Conservation (phyloP, 2,797 vertebrate species). For the Xenentodon cancila region DNA sequence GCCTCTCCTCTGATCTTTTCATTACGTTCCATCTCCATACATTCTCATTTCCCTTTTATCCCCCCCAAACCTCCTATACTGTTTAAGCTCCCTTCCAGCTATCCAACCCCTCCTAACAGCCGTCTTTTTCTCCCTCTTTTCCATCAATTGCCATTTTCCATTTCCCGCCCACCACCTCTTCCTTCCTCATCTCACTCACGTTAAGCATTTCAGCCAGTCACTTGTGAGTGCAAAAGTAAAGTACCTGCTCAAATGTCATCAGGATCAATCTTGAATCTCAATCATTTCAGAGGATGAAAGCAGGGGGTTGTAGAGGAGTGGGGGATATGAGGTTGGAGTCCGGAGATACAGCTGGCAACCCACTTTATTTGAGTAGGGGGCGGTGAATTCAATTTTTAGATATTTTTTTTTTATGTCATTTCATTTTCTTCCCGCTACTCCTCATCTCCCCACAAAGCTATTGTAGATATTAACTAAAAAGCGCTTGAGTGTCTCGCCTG, state of each 20-base stretch:
- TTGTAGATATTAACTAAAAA: constrained; percentile 69
- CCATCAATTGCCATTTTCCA: not conserved
- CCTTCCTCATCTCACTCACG: constrained; percentile 1
- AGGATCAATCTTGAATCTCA: constrained; percentile 70
- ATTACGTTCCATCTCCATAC: too few species aligned
- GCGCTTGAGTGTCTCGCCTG: constrained; percentile 61
- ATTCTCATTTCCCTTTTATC: too few species aligned
- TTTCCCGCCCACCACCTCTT: constrained; percentile 8
- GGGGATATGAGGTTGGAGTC: constrained; percentile 29
- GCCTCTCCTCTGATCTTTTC: too few species aligned
- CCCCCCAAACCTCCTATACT: too few species aligned
- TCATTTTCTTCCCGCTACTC: constrained; percentile 36
- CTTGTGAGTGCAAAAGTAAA: constrained; percentile 32
- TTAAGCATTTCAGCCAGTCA: constrained; percentile 36
- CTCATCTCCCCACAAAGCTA: constrained; percentile 37
- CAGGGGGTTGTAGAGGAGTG: constrained; percentile 12
- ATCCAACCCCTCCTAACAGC: too few species aligned
- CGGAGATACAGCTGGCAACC: constrained; percentile 73
- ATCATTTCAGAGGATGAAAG: constrained; percentile 63
- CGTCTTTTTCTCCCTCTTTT: too few species aligned
- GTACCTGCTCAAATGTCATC: constrained; percentile 72
- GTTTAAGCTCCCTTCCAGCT: too few species aligned
- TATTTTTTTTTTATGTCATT: constrained; percentile 69
- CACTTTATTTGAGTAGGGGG: constrained; percentile 61
- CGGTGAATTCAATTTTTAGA: constrained; percentile 61